These are phyloP conservation scores for Orientallactaga bullata DNA, from an alignment of 2,113 vertebrate genomes.

Conservation along the genomic window DNA sequence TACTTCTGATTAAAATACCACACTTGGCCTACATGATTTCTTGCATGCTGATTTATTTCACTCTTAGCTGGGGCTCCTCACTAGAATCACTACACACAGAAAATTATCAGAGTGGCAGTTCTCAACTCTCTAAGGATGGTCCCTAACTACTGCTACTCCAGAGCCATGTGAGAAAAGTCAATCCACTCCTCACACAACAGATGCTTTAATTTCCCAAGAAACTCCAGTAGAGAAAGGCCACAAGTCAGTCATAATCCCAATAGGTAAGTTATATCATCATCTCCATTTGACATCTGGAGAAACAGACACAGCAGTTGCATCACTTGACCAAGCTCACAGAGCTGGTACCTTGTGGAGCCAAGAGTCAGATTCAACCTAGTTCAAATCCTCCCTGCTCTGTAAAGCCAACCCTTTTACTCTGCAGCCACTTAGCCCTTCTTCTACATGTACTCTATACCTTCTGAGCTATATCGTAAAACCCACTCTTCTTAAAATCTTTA, in stretches of 20 bases:
- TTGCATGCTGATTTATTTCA: background rate
- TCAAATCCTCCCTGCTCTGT: background rate
- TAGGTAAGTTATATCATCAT: background rate
- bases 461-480: background rate
- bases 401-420: background rate
- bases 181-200: background rate
- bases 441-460: background rate
- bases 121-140: background rate
- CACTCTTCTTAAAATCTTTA: background rate
- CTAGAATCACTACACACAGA: background rate
- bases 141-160: background rate
- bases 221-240: background rate
- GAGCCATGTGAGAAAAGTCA: background rate
- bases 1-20: background rate
- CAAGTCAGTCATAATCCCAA: background rate
- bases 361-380: background rate
- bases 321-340: background rate
- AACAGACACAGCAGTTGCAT: background rate
- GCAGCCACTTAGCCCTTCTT: background rate
- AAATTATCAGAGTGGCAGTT: background rate
- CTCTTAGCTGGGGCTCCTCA: background rate
- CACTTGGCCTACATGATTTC: background rate
- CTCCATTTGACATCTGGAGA: slow-evolving; percentile 17
- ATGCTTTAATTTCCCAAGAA: background rate
- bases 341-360: background rate